Percentiles rank a stretch among this genome's conserved stretches.
phyloP scores from a whole-genome alignment of 2,113 vertebrate species.

The Pelobates fuscus region DNA sequence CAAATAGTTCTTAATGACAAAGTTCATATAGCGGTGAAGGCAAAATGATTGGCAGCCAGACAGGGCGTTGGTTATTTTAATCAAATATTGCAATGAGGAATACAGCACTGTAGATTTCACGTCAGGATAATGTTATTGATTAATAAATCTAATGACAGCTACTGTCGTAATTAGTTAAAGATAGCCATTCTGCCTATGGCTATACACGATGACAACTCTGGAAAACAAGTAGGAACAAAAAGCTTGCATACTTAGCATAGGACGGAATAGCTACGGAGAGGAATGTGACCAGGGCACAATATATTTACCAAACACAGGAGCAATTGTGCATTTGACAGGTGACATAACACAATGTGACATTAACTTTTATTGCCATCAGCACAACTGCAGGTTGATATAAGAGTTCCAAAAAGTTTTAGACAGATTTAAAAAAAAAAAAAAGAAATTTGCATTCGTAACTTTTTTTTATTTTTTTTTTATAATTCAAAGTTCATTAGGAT shows the following conservation, averaged over 20 bases:
- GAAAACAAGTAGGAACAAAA: slow-evolving; percentile 70
- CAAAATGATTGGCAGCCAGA: slow-evolving; percentile 73
- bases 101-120: slow-evolving; percentile 77
- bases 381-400: slow-evolving; percentile 49
- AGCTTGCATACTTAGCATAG: slow-evolving; percentile 64
- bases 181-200: slow-evolving; percentile 67
- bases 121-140: slow-evolving; percentile 80
- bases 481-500: too few species aligned
- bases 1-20: slow-evolving; percentile 59
- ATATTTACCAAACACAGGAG: slow-evolving; percentile 61
- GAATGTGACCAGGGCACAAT: slow-evolving; percentile 72
- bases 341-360: slow-evolving; percentile 57
- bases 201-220: slow-evolving; percentile 65
- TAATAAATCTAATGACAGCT: slow-evolving; percentile 77
- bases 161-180: slow-evolving; percentile 76
- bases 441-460: too few species aligned
- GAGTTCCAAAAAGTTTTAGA: slow-evolving; percentile 50
- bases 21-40: slow-evolving; percentile 62
- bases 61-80: slow-evolving; percentile 75
- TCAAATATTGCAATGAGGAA: slow-evolving; percentile 72
- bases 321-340: slow-evolving; percentile 58
- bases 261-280: slow-evolving; percentile 67
- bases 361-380: slow-evolving; percentile 57
- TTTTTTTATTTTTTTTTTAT: too few species aligned
- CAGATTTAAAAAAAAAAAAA: too few species aligned